These are phyloP conservation scores for Phymastichus coffea DNA, from an alignment of 1,140 invertebrate species.

Conservation along the genomic window DNA sequence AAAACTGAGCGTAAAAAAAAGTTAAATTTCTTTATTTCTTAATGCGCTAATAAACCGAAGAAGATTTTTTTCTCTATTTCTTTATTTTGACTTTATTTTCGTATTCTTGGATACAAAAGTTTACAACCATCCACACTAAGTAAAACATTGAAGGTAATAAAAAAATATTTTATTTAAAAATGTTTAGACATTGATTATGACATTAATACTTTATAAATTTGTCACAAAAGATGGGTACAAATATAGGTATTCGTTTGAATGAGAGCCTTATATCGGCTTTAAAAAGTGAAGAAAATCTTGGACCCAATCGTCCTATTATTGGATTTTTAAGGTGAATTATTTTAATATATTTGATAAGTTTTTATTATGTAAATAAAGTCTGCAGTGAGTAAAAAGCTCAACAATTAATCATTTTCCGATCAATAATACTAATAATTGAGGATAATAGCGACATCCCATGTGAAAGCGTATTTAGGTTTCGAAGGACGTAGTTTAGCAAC, in stretches of 20 bases:
- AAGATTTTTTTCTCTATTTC: no score
- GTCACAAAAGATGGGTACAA: conserved; percentile 46
- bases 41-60: no score
- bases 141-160: conserved; percentile 54
- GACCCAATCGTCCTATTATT: conserved; percentile 40
- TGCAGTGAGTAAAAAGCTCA: not conserved
- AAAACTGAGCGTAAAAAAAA: no score
- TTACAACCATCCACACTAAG: conserved; percentile 70
- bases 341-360: conserved; percentile 29
- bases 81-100: no score
- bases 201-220: no score
- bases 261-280: conserved; percentile 41
- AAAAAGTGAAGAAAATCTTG: conserved; percentile 44
- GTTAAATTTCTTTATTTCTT: no score
- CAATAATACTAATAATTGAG: no score
- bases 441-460: no score
- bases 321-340: conserved; percentile 54
- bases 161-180: conserved; percentile 9
- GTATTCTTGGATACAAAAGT: conserved; percentile 78
- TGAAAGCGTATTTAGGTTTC: no score
- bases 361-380: not conserved
- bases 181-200: conserved; percentile 1
- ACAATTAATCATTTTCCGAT: not conserved
- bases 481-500: no score
- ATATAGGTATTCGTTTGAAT: conserved; percentile 45